Conservation (phyloP, 2,888 invertebrate genomes). For the Chymomyza amoena region DNA sequence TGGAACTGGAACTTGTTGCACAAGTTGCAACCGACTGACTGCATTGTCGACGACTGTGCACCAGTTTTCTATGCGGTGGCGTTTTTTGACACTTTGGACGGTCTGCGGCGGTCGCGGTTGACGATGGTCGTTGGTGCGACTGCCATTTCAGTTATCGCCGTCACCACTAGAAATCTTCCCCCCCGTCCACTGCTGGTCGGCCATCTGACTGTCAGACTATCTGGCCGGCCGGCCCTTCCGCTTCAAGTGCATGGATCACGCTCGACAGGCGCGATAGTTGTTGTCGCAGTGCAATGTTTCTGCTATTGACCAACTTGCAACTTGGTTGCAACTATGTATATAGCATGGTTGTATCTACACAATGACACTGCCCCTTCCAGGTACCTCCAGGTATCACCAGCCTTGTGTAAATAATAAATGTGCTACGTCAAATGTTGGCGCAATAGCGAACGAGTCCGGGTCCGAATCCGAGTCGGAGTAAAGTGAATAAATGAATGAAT, state of each 20-base stretch:
- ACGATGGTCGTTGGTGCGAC: slow-evolving; percentile 27
- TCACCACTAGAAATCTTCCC: slow-evolving; percentile 3
- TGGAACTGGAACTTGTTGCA: slow-evolving; percentile 61
- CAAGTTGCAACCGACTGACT: neutral
- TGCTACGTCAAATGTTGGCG: slow-evolving; percentile 28
- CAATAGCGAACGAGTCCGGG: neutral
- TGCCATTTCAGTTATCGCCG: slow-evolving; percentile 36
- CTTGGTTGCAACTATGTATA: slow-evolving; percentile 29
- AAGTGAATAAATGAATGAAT: slow-evolving; percentile 35
- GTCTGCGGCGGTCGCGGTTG: neutral
- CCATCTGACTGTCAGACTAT: slow-evolving; percentile 21
- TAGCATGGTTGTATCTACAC: slow-evolving; percentile 8
- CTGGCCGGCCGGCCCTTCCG: slow-evolving; percentile 49
- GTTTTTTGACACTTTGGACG: slow-evolving; percentile 35
- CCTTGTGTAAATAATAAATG: slow-evolving; percentile 45
- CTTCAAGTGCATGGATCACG: slow-evolving; percentile 62
- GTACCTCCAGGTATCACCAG: too few relatives aligned
- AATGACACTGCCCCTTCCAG: slow-evolving; percentile 12
- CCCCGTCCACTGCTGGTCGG: slow-evolving; percentile 12
- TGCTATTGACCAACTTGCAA: slow-evolving; percentile 60
- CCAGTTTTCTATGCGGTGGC: slow-evolving; percentile 59
- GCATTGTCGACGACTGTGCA: slow-evolving; percentile 34
- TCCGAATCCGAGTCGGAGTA: neutral
- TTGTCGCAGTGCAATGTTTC: slow-evolving; percentile 36
- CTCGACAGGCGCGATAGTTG: slow-evolving; percentile 56